phyloP scores from a whole-genome alignment of 2,888 invertebrate genomes.

The Chalcis sispes region DNA sequence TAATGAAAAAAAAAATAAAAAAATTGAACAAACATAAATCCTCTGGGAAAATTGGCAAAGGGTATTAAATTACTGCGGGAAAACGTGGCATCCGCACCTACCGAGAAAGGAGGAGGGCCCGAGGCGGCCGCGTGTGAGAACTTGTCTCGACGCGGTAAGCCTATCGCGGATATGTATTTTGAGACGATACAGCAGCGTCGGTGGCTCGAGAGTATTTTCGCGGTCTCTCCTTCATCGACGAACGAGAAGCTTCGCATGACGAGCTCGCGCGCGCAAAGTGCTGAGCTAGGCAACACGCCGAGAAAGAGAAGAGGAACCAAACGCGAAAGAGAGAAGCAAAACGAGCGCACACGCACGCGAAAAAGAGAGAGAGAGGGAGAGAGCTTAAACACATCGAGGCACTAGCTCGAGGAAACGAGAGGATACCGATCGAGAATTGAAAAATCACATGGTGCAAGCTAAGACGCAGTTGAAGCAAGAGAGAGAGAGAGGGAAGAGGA shows the following conservation, averaged over 20 bases:
- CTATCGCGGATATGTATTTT: constrained; percentile 42
- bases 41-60: background rate
- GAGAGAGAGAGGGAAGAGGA: background rate
- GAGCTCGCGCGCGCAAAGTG: no score
- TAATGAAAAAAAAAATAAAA: no score
- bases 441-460: constrained; percentile 44
- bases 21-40: background rate
- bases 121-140: constrained; percentile 32
- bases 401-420: no score
- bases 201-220: constrained; percentile 32
- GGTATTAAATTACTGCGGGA: constrained; percentile 36
- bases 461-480: background rate
- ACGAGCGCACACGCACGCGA: background rate
- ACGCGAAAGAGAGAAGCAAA: background rate
- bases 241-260: background rate
- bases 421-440: no score
- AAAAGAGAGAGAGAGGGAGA: no score
- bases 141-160: background rate
- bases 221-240: constrained; percentile 11
- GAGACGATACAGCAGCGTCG: constrained; percentile 22
- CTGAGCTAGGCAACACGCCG: no score
- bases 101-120: background rate
- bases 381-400: constrained; percentile 20
- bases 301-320: background rate
- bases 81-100: background rate